Percentiles rank a stretch among this genome's conserved stretches.
phyloP scores from a whole-genome alignment of 2,888 invertebrate genomes.

The Andrena chrysosceles region DNA sequence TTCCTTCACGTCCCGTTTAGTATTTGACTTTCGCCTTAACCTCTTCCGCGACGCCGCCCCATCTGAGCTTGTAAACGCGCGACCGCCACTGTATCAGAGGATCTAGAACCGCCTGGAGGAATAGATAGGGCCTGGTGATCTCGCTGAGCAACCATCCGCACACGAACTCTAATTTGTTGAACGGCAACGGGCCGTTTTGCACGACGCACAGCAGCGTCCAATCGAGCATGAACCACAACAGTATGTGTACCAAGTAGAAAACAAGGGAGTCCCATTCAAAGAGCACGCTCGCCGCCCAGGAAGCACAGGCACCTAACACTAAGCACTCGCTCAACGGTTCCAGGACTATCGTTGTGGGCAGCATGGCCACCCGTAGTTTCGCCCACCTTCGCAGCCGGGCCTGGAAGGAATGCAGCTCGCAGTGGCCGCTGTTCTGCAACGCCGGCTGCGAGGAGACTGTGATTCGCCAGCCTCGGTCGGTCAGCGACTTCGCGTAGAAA shows the following conservation, averaged over 20 bases:
- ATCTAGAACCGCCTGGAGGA: slow-evolving; percentile 93
- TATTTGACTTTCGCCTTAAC: slow-evolving; percentile 91
- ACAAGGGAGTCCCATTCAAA: slow-evolving; percentile 96
- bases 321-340: slow-evolving; percentile 99
- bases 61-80: slow-evolving; percentile 94
- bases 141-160: slow-evolving; percentile 98
- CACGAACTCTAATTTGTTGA: slow-evolving; percentile 97
- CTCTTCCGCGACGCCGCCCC: slow-evolving; percentile 98
- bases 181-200: slow-evolving; percentile 96
- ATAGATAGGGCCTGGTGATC: slow-evolving; percentile 94
- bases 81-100: slow-evolving; percentile 97
- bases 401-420: slow-evolving; percentile 94
- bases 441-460: slow-evolving; percentile 97
- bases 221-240: slow-evolving; percentile 98
- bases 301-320: slow-evolving; percentile 95
- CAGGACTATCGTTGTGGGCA: slow-evolving; percentile 95
- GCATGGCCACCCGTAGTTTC: slow-evolving; percentile 97
- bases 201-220: slow-evolving; percentile 96
- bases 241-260: slow-evolving; percentile 94
- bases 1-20: slow-evolving; percentile 75
- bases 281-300: slow-evolving; percentile 93
- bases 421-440: slow-evolving; percentile 96
- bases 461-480: slow-evolving; percentile 95
- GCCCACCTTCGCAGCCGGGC: slow-evolving; percentile 96
- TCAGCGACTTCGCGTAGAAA: slow-evolving; percentile 96